A percentile compares a stretch with the other conserved stretches of the same genome.
Evolutionary conservation across 1,140 invertebrate species (phyloP).

Genomic region (Drosophila baimaii): DNA sequence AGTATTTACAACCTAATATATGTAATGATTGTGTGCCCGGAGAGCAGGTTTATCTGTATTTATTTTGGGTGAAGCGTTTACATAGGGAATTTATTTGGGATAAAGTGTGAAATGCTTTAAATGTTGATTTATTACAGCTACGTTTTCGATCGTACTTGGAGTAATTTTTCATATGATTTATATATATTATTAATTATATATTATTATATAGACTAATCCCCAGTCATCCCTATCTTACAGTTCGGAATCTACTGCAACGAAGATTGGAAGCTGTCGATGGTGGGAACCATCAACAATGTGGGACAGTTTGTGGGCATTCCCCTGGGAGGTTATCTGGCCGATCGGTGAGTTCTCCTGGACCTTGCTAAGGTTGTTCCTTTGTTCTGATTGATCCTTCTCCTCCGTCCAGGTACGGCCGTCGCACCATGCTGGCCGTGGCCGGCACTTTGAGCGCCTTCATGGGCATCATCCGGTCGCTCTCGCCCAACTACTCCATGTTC

Average conservation of each 20-base stretch:
- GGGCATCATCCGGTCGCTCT: slow-evolving; percentile 88
- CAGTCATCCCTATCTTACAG: slow-evolving; percentile 67
- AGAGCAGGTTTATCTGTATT: not conserved
- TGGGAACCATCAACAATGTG: slow-evolving; percentile 89
- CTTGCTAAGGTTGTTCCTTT: not conserved
- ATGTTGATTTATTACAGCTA: not conserved
- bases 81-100: not conserved
- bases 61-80: too few relatives aligned
- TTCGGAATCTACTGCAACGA: slow-evolving; percentile 86
- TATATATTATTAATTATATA: slow-evolving; percentile 6
- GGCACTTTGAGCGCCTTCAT: slow-evolving; percentile 86
- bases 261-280: slow-evolving; percentile 89
- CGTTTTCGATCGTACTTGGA: rapidly evolving
- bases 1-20: not conserved
- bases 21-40: not conserved
- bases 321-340: slow-evolving; percentile 88
- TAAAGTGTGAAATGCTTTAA: not conserved
- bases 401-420: slow-evolving; percentile 86
- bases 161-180: not conserved
- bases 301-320: slow-evolving; percentile 89
- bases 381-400: not conserved
- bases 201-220: not conserved
- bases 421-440: slow-evolving; percentile 86
- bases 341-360: slow-evolving; percentile 85
- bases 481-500: slow-evolving; percentile 88